Evolutionary conservation across 2,888 invertebrate genomes (phyloP).

Genomic region (Tetragnatha montana): DNA sequence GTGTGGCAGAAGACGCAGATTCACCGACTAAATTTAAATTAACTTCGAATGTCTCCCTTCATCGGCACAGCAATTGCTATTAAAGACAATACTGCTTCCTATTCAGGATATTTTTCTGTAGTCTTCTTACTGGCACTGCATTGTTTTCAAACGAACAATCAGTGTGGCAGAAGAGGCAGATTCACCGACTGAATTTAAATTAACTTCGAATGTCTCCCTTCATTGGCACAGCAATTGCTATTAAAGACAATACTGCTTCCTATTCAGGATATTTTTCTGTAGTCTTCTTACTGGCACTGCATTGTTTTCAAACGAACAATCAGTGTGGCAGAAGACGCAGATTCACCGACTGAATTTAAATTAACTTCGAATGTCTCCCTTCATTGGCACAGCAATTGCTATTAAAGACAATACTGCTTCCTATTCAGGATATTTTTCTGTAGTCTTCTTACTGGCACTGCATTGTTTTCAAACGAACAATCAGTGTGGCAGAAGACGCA

Average conservation of each 20-base stretch:
- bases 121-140: slow-evolving; percentile 13
- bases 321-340: slow-evolving; percentile 26
- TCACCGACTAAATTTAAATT: not conserved
- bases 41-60: slow-evolving; percentile 10
- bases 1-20: slow-evolving; percentile 27
- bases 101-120: not conserved
- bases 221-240: slow-evolving; percentile 18
- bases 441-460: slow-evolving; percentile 34
- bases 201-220: slow-evolving; percentile 9
- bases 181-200: not conserved
- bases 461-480: not conserved
- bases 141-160: not conserved
- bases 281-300: slow-evolving; percentile 31
- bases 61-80: not conserved
- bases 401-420: slow-evolving; percentile 10
- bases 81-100: slow-evolving; percentile 22
- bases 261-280: slow-evolving; percentile 7
- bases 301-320: not conserved
- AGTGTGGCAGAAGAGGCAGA: slow-evolving; percentile 31
- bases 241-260: slow-evolving; percentile 22
- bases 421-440: not conserved
- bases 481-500: slow-evolving; percentile 40
- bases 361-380: slow-evolving; percentile 11
- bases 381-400: not conserved
- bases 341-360: not conserved